Percentiles rank a stretch among this genome's conserved stretches.
Evolutionary conservation across 2,888 invertebrate species (phyloP).

Genomic region (Apodemia duryi): DNA sequence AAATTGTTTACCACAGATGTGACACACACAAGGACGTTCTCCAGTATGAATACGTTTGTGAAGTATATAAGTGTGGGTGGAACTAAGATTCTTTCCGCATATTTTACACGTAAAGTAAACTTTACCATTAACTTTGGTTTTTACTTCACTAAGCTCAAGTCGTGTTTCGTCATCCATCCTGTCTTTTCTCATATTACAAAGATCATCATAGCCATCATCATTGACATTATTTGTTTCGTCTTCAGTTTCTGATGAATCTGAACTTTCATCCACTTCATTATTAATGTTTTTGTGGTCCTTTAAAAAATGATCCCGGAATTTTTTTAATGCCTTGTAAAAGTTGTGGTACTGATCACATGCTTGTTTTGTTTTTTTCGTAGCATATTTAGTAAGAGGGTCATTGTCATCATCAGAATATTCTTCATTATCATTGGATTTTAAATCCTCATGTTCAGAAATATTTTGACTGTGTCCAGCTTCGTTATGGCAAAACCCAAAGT

Average conservation of each 20-base stretch:
- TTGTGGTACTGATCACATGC: constrained; percentile 38
- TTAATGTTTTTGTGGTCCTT: constrained; percentile 35
- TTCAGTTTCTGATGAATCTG: constrained; percentile 42
- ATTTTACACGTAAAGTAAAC: constrained; percentile 76
- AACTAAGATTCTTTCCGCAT: constrained; percentile 80
- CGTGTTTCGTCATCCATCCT: constrained; percentile 56
- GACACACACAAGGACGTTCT: constrained; percentile 82
- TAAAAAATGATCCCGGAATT: constrained; percentile 53
- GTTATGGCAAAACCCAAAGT: not conserved
- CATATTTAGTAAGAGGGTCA: constrained; percentile 46
- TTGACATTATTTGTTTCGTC: constrained; percentile 22
- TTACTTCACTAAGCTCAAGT: constrained; percentile 46
- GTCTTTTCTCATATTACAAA: constrained; percentile 55
- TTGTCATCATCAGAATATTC: constrained; percentile 42
- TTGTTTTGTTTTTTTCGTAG: constrained; percentile 37
- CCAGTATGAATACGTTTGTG: constrained; percentile 83
- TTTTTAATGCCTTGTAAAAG: constrained; percentile 52
- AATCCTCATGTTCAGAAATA: not conserved
- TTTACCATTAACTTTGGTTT: constrained; percentile 67
- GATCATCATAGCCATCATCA: constrained; percentile 49
- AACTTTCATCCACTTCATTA: constrained; percentile 29
- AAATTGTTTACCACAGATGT: constrained; percentile 83
- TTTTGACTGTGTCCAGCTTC: not conserved
- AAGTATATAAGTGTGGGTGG: constrained; percentile 81
- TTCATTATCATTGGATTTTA: constrained; percentile 12